Conservation (phyloP, 2,888 invertebrate species). For the Chironomus riparius region DNA sequence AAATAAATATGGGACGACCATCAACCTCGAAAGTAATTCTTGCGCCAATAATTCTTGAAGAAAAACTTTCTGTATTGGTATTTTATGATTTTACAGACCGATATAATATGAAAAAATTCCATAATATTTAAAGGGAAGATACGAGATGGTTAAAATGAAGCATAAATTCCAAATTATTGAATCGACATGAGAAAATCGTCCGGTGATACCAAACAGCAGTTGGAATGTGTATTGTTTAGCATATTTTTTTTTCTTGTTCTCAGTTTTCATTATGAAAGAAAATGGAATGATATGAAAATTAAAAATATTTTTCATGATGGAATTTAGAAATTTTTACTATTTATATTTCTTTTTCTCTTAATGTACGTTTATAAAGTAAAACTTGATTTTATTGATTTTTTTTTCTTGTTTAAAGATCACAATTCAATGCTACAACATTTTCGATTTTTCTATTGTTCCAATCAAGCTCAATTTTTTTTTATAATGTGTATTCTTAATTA, state of each 20-base stretch:
- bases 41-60: too few relatives aligned
- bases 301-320: constrained; percentile 18
- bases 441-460: too few relatives aligned
- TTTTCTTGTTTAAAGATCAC: too few relatives aligned
- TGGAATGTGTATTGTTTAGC: not conserved
- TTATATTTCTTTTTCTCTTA: not conserved
- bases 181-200: not conserved
- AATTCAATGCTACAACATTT: too few relatives aligned
- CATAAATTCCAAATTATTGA: constrained; percentile 21
- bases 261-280: not conserved
- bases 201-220: not conserved
- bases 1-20: too few relatives aligned
- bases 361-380: not conserved
- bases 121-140: constrained; percentile 13
- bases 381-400: too few relatives aligned
- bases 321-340: constrained; percentile 6
- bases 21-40: too few relatives aligned
- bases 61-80: not conserved
- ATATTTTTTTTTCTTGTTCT: not conserved
- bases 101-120: constrained; percentile 15
- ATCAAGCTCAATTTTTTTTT: too few relatives aligned
- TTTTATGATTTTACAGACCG: constrained; percentile 20
- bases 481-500: too few relatives aligned
- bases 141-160: not conserved
- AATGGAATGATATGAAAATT: not conserved